These are phyloP conservation scores for Myotis vivesi DNA, from an alignment of 2,797 vertebrate genomes.

Conservation along the genomic window DNA sequence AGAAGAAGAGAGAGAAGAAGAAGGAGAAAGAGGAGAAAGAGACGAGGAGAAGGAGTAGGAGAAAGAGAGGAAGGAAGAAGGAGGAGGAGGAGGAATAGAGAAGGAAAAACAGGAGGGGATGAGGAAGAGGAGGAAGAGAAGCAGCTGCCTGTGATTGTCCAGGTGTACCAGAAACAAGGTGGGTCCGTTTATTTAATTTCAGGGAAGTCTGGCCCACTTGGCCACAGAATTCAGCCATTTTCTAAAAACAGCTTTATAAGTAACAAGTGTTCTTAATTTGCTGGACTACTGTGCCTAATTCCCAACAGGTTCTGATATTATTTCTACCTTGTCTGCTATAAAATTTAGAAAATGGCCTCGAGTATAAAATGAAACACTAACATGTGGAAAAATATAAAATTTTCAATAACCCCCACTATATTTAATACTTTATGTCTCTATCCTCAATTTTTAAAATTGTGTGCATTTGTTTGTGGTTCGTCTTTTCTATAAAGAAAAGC, in stretches of 20 bases:
- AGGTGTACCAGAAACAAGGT: neutral
- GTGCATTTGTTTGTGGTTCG: neutral
- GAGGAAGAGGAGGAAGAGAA: neutral
- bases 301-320: neutral
- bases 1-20: neutral
- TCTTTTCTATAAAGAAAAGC: neutral
- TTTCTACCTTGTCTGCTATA: neutral
- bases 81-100: neutral
- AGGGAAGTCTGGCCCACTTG: neutral
- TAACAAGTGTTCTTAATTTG: neutral
- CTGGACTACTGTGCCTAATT: neutral
- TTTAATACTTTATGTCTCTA: neutral
- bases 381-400: neutral
- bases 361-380: neutral
- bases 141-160: neutral
- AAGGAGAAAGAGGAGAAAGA: neutral
- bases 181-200: neutral
- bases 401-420: neutral
- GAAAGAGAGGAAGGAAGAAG: too few relatives aligned
- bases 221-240: neutral
- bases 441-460: neutral
- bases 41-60: too few relatives aligned
- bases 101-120: neutral
- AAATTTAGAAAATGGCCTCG: constrained; percentile 9
- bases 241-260: neutral